phyloP scores from a whole-genome alignment of 2,888 invertebrate genomes.

The Lithophane socia region DNA sequence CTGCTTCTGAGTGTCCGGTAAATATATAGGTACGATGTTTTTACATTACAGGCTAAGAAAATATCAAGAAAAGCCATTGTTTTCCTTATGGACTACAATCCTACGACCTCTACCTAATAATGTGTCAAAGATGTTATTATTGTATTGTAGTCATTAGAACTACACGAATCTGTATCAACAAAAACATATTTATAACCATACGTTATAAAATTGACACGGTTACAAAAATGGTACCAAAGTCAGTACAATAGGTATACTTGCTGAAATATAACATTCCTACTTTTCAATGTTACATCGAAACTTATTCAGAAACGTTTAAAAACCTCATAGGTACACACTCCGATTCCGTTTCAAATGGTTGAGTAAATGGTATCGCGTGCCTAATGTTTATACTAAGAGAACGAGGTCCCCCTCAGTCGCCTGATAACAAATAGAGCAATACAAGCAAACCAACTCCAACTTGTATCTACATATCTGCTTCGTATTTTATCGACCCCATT shows the following conservation, averaged over 20 bases:
- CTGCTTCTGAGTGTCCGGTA: conserved; percentile 45
- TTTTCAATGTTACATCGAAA: background rate
- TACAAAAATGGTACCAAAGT: background rate
- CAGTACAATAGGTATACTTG: background rate
- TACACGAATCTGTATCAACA: background rate
- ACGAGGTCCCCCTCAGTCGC: conserved; percentile 47
- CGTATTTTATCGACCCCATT: conserved; percentile 50
- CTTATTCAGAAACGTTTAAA: background rate
- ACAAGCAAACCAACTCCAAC: conserved; percentile 51
- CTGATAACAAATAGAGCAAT: conserved; percentile 57
- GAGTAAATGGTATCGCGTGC: conserved; percentile 53
- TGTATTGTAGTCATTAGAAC: background rate
- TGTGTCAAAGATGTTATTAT: conserved; percentile 2
- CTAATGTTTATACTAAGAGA: conserved; percentile 52
- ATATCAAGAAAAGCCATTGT: conserved; percentile 14
- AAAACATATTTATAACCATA: background rate
- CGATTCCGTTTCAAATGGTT: conserved; percentile 32
- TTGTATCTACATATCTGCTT: conserved; percentile 46
- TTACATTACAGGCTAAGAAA: conserved; percentile 14
- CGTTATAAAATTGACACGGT: no score
- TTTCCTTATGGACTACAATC: background rate
- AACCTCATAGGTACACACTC: background rate
- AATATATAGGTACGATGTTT: conserved; percentile 25
- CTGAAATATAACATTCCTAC: background rate
- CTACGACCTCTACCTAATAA: background rate